Evolutionary conservation across 53 echinoderm and acorn worm species (phyloP), one percentile per base, ranked within the genome.

Genomic region (Crossaster papposus): DNA sequence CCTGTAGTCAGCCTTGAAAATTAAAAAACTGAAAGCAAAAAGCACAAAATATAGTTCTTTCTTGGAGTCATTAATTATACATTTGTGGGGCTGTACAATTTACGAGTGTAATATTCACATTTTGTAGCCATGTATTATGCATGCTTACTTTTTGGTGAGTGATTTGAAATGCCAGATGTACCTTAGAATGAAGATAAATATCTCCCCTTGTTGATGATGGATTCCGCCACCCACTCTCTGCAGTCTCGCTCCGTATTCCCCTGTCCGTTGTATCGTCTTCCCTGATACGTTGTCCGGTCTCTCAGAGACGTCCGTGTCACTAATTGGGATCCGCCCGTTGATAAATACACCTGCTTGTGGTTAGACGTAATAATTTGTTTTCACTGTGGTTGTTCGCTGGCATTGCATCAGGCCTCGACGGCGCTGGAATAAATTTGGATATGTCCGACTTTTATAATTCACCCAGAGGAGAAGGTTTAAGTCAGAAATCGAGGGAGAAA

Each of bases 311-410:
- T 23, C 17, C 28, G 68, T 68, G 74, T 33, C 35, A 12, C 24
- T 73, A 17, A 73, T 73, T 34, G 74, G 58, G 58, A 58, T 26
- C 28, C 68, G 28, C 24, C 22, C 28, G 68, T 68, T 68, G 28
- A 74, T 74, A 74, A 74, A 50, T 58, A 58, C 80, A 80, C 80
- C 80, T 80, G 80, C 58, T 58, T 24, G 33, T 54, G 80, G 14
- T 36, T 13, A 55, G 51, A n/a, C 80, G 30, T 26, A 14, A 11
- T 30, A 23, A 44, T 50, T 51, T 80, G 58, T 58, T 80, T 80
- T 30, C 14, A 1, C 58, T 14, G 33, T n/a, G 58, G 51, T n/a
- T 54, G 4, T 58, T 33, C 32, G 58, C 58, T 54, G 30, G 30
- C 80, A 54, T 80, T 11, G 52, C 54, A 10, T 31, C 29, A 2